Conservation (phyloP, 2,113 vertebrate species). For the Rhadina sibilatrix region DNA sequence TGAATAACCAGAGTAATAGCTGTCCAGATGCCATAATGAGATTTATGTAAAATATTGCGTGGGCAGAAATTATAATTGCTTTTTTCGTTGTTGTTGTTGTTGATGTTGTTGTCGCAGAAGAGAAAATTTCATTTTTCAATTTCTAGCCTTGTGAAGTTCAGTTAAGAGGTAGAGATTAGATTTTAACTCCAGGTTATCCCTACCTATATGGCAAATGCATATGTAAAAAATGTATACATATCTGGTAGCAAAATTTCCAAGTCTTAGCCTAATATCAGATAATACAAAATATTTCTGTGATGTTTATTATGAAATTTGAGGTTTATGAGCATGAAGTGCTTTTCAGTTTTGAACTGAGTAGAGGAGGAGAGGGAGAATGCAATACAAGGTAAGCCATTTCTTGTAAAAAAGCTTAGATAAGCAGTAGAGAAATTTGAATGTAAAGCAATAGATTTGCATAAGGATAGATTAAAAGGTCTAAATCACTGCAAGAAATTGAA, state of each 20-base stretch:
- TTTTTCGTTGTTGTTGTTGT: not conserved
- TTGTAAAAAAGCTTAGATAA: not conserved
- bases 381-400: not conserved
- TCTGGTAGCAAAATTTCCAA: not conserved
- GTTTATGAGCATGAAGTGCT: not conserved
- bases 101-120: not conserved
- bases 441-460: not conserved
- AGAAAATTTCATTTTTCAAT: slow-evolving; percentile 21
- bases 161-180: not conserved
- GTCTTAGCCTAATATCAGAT: not conserved
- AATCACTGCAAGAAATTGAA: not conserved
- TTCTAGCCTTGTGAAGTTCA: not conserved
- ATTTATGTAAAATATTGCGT: slow-evolving; percentile 28
- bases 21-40: slow-evolving; percentile 34
- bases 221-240: not conserved
- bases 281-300: not conserved
- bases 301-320: not conserved
- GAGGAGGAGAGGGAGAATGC: not conserved
- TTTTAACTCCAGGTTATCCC: not conserved
- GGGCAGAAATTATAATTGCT: slow-evolving; percentile 15
- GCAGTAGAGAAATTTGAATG: not conserved
- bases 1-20: slow-evolving; percentile 23
- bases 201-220: not conserved
- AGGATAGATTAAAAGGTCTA: not conserved
- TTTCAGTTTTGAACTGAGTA: not conserved